Evolutionary conservation across 2,797 vertebrate genomes (phyloP).

Genomic region (Schizopygopsis pylzovi): DNA sequence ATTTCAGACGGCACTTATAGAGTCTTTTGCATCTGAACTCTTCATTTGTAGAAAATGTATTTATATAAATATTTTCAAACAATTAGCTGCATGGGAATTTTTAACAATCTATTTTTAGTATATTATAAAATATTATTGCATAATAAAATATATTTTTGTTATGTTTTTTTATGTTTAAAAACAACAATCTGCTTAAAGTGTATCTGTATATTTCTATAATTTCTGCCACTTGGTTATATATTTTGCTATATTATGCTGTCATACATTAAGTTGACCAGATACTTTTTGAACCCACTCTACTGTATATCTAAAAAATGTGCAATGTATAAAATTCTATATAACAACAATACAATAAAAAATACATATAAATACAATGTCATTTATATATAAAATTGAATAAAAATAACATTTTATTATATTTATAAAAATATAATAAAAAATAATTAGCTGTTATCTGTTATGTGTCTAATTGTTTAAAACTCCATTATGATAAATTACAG

Average conservation of each 20-base stretch:
- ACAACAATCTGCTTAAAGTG: background rate
- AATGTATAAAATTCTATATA: background rate
- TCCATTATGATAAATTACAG: constrained; percentile 5
- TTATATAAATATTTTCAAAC: background rate
- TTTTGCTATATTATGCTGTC: background rate
- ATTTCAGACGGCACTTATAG: no score
- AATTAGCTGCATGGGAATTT: no score
- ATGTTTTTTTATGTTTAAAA: background rate
- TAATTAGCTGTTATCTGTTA: background rate
- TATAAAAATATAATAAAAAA: background rate
- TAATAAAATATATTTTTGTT: background rate
- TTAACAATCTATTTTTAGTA: background rate
- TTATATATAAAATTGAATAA: background rate
- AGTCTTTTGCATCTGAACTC: no score
- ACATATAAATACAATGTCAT: background rate
- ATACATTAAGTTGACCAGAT: background rate
- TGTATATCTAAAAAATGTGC: background rate
- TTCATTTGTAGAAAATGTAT: background rate
- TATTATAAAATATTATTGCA: background rate
- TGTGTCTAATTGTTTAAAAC: background rate
- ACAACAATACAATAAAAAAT: background rate
- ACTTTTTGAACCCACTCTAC: background rate
- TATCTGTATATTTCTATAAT: background rate
- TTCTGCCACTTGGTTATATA: background rate
- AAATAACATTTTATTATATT: no score